Percentiles rank a stretch among this genome's conserved stretches.
phyloP scores from a whole-genome alignment of 2,888 invertebrate genomes.

The Amblyjoppa proteus region DNA sequence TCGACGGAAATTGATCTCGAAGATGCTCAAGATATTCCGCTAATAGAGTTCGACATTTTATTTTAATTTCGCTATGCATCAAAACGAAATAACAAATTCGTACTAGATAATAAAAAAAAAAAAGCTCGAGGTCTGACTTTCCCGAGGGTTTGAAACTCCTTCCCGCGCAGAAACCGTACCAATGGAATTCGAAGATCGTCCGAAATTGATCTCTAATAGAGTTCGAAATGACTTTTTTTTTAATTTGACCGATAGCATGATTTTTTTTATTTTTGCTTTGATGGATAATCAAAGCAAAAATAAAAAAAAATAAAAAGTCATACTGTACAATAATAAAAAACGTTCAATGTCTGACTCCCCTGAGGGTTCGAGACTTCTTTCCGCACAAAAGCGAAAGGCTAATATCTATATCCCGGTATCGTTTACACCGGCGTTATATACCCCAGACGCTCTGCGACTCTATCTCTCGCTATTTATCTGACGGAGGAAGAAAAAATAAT shows the following conservation, averaged over 20 bases:
- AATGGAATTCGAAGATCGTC: neutral
- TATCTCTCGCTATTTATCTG: slow-evolving; percentile 62
- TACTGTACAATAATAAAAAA: no score
- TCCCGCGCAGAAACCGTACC: neutral
- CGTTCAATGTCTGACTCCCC: neutral
- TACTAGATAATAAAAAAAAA: no score
- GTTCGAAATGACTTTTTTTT: neutral
- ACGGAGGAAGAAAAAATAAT: slow-evolving; percentile 12
- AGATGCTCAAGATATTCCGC: neutral
- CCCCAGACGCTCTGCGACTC: slow-evolving; percentile 11
- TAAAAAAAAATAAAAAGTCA: no score
- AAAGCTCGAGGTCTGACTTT: no score
- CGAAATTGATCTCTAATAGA: neutral
- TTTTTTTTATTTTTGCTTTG: no score
- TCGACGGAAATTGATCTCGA: neutral
- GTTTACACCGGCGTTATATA: neutral
- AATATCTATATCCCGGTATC: slow-evolving; percentile 1
- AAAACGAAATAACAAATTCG: no score
- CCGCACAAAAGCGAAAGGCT: neutral
- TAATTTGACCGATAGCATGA: no score
- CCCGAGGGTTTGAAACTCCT: no score
- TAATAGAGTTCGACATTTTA: neutral
- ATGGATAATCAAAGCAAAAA: no score
- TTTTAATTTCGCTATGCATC: no score
- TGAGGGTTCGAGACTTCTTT: neutral